Evolutionary conservation across 2,797 vertebrate species (phyloP), one percentile per base, ranked within the genome.

Genomic region (Hephaestus fuliginosus): DNA sequence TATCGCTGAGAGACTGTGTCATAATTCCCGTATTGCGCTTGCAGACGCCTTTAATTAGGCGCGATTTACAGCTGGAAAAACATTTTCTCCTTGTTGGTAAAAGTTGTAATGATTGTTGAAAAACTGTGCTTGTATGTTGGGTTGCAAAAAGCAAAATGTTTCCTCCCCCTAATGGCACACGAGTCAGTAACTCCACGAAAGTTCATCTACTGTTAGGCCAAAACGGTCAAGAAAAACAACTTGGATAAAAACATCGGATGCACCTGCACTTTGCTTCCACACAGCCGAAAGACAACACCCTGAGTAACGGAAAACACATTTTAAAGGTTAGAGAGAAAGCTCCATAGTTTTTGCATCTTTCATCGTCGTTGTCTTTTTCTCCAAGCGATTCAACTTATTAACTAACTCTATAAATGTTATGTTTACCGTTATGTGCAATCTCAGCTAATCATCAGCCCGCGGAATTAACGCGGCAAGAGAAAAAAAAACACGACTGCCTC

Each of bases 401-500:
- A 49, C 4, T n/a, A 12, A 22, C 48, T 75, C 5, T 5, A 73
- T 33, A 12, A 33, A 62, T 56, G 14, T 66, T 76, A 68, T 72
- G 36, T 22, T 67, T 80, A 25, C 74, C 30, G 36, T 39, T 39
- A 39, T 14, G 22, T 56, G 10, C 7, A 65, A 33, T 18, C 17
- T 41, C 33, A 74, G 48, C 52, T 73, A 57, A 44, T 55, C 2
- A 56, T 18, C 6, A 17, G 71, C 4, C 3, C 17, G 62, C 52
- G 7, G 4, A 1, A 63, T 80, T 17, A 70, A 76, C 58, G 63
- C 80, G 55, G 63, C 41, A 80, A 83, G 1, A 49, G 2, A 48
- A 55, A 7, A 55, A 7, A 33, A 33, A 33, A 33, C 65, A 10
- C 9, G 0, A 55, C 1, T 13, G 5, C 11, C 11, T 39, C 4